A percentile compares a stretch with the other conserved stretches of the same genome.
Conservation (phyloP, 1,140 invertebrate species). For the Sycophila sp. region DNA sequence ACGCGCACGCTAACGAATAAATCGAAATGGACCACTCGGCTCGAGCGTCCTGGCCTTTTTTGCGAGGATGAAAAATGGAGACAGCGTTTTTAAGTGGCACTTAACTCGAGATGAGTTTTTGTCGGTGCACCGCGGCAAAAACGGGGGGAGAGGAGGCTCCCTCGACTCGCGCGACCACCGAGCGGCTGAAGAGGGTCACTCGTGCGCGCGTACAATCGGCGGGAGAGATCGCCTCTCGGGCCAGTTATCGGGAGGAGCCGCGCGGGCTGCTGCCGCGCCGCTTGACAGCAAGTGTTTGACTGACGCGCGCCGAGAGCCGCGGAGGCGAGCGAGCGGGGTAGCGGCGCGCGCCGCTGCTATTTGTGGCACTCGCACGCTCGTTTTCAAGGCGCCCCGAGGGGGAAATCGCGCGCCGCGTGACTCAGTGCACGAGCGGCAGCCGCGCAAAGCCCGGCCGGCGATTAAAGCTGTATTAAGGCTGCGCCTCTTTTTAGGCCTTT, state of each 20-base stretch:
- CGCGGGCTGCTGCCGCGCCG: neutral
- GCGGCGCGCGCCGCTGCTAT: slow-evolving; percentile 58
- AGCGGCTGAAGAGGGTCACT: too few relatives aligned
- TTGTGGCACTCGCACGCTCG: slow-evolving; percentile 56
- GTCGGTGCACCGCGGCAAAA: too few relatives aligned
- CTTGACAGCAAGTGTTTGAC: slow-evolving; percentile 60
- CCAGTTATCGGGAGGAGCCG: neutral
- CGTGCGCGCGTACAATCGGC: too few relatives aligned
- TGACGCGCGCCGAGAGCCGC: slow-evolving; percentile 44
- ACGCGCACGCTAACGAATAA: too few relatives aligned
- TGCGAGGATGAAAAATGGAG: too few relatives aligned
- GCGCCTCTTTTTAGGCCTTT: neutral
- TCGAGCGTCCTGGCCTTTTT: too few relatives aligned
- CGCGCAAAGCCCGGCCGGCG: neutral
- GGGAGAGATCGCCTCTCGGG: too few relatives aligned
- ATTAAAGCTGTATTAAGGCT: slow-evolving; percentile 14
- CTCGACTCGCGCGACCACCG: too few relatives aligned
- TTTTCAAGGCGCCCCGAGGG: slow-evolving; percentile 47
- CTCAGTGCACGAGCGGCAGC: neutral
- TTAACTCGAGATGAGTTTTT: too few relatives aligned
- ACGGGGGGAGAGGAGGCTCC: too few relatives aligned
- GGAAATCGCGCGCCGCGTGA: neutral
- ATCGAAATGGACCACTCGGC: too few relatives aligned
- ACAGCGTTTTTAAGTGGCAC: too few relatives aligned
- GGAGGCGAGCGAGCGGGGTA: slow-evolving; percentile 45